Conservation (phyloP, 64 coral and sea anemone species). For the Trachythela sp. region DNA sequence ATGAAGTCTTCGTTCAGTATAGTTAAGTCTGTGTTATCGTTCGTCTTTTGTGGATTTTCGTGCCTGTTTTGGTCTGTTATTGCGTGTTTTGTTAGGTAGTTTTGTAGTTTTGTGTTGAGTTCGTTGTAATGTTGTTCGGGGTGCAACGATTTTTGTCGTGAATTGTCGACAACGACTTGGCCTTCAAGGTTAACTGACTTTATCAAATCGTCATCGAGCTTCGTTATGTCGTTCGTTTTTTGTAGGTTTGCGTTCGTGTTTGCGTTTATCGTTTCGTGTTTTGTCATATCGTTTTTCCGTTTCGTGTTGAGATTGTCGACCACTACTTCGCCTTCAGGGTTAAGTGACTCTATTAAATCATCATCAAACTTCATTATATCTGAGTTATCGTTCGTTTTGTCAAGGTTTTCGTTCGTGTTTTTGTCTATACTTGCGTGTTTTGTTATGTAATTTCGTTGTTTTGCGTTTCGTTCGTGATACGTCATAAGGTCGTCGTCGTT, state of each 20-base stretch:
- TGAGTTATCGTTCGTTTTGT: not conserved
- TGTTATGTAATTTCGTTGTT: not conserved
- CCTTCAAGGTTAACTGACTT: no score
- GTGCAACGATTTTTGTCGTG: no score
- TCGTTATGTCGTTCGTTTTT: not conserved
- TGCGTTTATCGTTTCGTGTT: not conserved
- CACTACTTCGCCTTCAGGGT: no score
- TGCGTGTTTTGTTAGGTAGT: not conserved
- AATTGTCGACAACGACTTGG: no score
- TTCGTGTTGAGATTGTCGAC: not conserved
- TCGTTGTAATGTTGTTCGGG: no score
- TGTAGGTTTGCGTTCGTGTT: not conserved
- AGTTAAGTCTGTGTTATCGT: not conserved
- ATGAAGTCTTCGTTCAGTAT: not conserved
- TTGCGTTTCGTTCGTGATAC: not conserved
- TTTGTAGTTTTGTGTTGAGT: not conserved
- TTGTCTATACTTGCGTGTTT: not conserved
- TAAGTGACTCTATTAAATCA: not conserved
- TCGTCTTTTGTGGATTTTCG: not conserved
- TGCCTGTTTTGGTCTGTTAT: not conserved
- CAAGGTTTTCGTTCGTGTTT: not conserved
- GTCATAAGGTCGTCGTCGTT: not conserved
- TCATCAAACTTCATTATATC: not conserved
- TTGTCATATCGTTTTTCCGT: not conserved
- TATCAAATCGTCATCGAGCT: not conserved